Evolutionary conservation across 2,797 vertebrate species (phyloP).

Genomic region (Danio choprae): DNA sequence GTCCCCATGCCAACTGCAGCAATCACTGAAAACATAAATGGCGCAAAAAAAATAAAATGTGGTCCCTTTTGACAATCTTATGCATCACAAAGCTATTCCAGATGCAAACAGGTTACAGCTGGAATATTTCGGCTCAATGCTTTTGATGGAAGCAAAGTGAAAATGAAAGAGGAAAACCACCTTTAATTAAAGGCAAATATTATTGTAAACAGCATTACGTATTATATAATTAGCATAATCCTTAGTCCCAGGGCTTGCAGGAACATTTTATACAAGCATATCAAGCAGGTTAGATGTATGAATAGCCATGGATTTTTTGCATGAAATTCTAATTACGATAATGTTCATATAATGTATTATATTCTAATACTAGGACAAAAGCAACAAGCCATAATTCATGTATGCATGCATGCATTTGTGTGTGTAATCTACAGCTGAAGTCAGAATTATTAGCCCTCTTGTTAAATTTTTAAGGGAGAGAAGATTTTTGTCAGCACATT

Average conservation of each 20-base stretch:
- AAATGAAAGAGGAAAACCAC: neutral
- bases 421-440: no score
- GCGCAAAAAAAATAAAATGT: neutral
- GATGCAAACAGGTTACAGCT: conserved; percentile 6
- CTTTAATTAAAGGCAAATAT: conserved; percentile 25
- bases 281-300: neutral
- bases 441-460: no score
- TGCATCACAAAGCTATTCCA: conserved; percentile 10
- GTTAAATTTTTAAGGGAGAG: no score
- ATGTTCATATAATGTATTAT: neutral
- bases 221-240: conserved; percentile 6
- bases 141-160: neutral
- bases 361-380: neutral
- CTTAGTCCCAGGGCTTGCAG: neutral
- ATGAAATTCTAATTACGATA: neutral
- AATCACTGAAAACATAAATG: conserved; percentile 42
- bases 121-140: conserved; percentile 19
- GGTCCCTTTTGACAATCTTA: conserved; percentile 16
- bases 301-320: neutral
- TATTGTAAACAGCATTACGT: neutral
- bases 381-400: neutral
- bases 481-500: no score
- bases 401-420: no score
- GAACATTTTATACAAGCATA: conserved; percentile 5
- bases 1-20: conserved; percentile 41